Conservation (phyloP, 2,113 vertebrate genomes). For the Sakesphorus luctuosus region DNA sequence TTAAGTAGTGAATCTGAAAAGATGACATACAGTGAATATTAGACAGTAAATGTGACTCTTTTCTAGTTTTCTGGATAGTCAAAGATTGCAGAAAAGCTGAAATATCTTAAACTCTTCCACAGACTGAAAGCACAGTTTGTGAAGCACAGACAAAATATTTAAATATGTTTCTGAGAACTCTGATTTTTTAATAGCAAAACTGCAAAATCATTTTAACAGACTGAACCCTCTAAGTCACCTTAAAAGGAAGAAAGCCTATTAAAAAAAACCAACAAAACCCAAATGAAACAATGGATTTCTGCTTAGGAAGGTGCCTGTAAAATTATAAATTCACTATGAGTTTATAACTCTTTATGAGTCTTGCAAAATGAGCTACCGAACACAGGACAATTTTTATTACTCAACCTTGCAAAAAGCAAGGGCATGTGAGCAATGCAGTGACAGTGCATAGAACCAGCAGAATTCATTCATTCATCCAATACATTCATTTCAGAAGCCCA, state of each 20-base stretch:
- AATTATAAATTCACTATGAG: not conserved
- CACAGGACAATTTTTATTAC: not conserved
- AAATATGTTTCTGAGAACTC: not conserved
- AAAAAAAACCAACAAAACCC: not conserved
- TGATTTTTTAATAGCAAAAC: not conserved
- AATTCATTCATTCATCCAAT: not conserved
- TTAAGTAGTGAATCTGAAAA: constrained; percentile 21
- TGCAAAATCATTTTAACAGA: not conserved
- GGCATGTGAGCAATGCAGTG: not conserved
- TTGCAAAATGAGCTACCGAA: not conserved
- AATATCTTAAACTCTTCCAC: constrained; percentile 13
- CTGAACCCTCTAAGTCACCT: not conserved
- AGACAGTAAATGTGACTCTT: not conserved
- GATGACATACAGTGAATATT: not conserved
- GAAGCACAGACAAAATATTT: not conserved
- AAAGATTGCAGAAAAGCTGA: constrained; percentile 5
- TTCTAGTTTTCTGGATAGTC: constrained; percentile 40
- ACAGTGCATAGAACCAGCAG: not conserved
- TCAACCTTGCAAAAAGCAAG: not conserved
- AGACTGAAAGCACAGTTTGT: constrained; percentile 5
- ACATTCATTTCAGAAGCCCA: not conserved
- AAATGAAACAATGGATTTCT: not conserved
- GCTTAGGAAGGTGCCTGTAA: not conserved
- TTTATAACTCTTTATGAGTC: not conserved
- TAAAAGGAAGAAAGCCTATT: not conserved